A percentile compares a stretch with the other conserved stretches of the same genome.
Conservation (phyloP, 1,140 invertebrate genomes). For the Drosophila tristis region DNA sequence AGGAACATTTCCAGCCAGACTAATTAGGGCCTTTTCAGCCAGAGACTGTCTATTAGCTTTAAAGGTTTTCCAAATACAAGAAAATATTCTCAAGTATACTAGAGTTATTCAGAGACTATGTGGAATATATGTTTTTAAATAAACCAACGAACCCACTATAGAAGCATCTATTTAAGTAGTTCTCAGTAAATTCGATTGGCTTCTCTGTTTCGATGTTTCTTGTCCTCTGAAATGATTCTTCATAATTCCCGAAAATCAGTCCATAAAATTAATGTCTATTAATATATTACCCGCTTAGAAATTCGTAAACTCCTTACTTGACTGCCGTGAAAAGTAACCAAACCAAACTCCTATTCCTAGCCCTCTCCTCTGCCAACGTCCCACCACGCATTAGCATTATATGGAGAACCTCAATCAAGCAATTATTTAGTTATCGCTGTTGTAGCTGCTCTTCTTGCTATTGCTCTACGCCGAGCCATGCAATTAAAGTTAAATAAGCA, state of each 20-base stretch:
- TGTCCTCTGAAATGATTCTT: too few species aligned
- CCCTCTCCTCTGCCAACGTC: conserved; percentile 1
- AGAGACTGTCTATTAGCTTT: too few species aligned
- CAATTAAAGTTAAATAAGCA: conserved; percentile 82
- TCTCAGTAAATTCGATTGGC: too few species aligned
- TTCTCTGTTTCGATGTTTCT: too few species aligned
- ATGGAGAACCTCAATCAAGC: conserved; percentile 48
- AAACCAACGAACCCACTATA: background rate
- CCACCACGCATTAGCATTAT: conserved; percentile 8
- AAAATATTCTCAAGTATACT: background rate
- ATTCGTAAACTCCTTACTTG: background rate
- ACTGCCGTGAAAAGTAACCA: background rate
- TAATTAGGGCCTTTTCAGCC: too few species aligned
- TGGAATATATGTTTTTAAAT: background rate
- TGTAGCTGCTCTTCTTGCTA: conserved; percentile 40
- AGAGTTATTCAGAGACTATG: background rate
- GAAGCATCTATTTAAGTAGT: too few species aligned
- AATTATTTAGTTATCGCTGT: conserved; percentile 63
- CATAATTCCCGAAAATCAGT: too few species aligned
- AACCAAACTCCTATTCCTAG: conserved; percentile 10
- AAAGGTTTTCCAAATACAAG: background rate
- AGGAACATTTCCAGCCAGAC: too few species aligned
- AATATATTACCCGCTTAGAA: too few species aligned
- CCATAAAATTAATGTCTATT: too few species aligned
- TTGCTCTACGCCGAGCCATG: conserved; percentile 41